phyloP scores from a whole-genome alignment of 2,888 invertebrate genomes.

The Hofmannophila pseudospretella region DNA sequence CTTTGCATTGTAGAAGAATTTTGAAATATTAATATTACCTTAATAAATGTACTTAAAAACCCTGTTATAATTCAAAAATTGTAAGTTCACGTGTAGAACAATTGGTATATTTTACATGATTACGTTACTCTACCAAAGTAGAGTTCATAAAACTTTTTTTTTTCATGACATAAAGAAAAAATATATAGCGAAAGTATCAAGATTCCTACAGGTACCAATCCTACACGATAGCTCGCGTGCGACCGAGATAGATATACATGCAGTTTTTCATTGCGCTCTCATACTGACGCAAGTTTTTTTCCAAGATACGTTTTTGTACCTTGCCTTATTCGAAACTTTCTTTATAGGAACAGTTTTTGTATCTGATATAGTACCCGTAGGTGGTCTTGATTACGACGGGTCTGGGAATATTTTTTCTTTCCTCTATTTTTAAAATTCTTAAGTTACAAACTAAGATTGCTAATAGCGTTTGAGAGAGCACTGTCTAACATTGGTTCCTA shows the following conservation, averaged over 20 bases:
- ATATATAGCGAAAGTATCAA: slow-evolving; percentile 46
- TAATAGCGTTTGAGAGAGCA: too few relatives aligned
- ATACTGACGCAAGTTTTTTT: slow-evolving; percentile 45
- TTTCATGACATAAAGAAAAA: slow-evolving; percentile 13
- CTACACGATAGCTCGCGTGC: slow-evolving; percentile 39
- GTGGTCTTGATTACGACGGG: slow-evolving; percentile 46
- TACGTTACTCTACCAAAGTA: too few relatives aligned
- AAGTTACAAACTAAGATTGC: too few relatives aligned
- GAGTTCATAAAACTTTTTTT: too few relatives aligned
- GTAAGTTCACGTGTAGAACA: too few relatives aligned
- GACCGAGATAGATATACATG: slow-evolving; percentile 47
- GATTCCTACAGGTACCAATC: slow-evolving; percentile 19
- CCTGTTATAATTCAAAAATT: too few relatives aligned
- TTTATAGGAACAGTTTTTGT: slow-evolving; percentile 40
- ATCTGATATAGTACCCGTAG: slow-evolving; percentile 32
- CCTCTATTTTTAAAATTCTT: too few relatives aligned
- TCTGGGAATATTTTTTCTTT: background rate
- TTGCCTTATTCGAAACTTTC: slow-evolving; percentile 44
- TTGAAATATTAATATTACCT: too few relatives aligned
- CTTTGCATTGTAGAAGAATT: too few relatives aligned
- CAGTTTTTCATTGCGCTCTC: slow-evolving; percentile 57
- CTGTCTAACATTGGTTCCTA: too few relatives aligned
- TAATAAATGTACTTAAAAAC: too few relatives aligned
- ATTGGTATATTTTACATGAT: too few relatives aligned
- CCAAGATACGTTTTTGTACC: slow-evolving; percentile 53